A percentile compares a stretch with the other conserved stretches of the same genome.
Evolutionary conservation across 2,888 invertebrate species (phyloP).

Genomic region (Drosophila peninsularis): DNA sequence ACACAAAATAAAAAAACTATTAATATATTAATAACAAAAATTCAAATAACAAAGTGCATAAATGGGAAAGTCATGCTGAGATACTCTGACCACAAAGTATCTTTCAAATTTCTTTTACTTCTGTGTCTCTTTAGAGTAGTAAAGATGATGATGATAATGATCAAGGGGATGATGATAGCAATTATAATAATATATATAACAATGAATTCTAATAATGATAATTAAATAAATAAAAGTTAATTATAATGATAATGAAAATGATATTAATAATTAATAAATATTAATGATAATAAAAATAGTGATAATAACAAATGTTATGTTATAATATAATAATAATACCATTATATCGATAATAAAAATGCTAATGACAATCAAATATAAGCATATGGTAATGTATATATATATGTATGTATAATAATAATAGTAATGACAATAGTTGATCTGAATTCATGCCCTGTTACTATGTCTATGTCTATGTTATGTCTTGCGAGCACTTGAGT

Average conservation of each 20-base stretch:
- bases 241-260: too few relatives aligned
- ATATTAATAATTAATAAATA: too few relatives aligned
- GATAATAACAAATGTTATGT: too few relatives aligned
- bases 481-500: conserved; percentile 21
- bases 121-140: neutral
- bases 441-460: neutral
- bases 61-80: conserved; percentile 19
- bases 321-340: too few relatives aligned
- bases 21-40: conserved; percentile 61
- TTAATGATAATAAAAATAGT: too few relatives aligned
- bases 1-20: conserved; percentile 47
- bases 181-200: neutral
- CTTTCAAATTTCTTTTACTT: neutral
- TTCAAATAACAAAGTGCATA: conserved; percentile 19
- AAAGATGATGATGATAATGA: neutral
- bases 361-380: too few relatives aligned
- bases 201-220: neutral
- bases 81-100: conserved; percentile 10
- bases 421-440: neutral
- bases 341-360: too few relatives aligned
- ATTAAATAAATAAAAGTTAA: too few relatives aligned
- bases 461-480: neutral
- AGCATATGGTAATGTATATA: too few relatives aligned
- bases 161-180: neutral
- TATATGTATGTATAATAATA: too few relatives aligned